phyloP scores from a whole-genome alignment of 2,888 invertebrate genomes.

The Epistrophella euchroma region DNA sequence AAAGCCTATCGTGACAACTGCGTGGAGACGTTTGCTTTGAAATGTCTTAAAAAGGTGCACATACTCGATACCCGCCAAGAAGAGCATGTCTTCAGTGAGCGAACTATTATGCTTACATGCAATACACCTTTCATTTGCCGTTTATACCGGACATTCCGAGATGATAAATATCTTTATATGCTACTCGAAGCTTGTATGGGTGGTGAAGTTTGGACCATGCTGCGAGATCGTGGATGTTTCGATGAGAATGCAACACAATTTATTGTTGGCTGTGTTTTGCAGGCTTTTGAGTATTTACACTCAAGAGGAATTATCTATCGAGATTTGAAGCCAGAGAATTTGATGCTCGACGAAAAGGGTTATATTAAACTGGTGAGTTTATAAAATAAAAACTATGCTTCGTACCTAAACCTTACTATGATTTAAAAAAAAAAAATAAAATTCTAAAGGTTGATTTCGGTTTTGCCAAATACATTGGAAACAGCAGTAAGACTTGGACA shows the following conservation, averaged over 20 bases:
- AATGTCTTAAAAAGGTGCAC: constrained; percentile 94
- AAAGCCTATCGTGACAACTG: constrained; percentile 85
- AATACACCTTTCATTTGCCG: constrained; percentile 85
- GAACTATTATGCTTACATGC: constrained; percentile 91
- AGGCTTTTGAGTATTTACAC: constrained; percentile 96
- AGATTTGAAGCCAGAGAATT: constrained; percentile 97
- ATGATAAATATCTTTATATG: constrained; percentile 96
- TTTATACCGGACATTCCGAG: constrained; percentile 94
- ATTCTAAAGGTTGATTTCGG: constrained; percentile 92
- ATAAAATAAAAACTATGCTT: no score
- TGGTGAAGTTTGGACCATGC: constrained; percentile 96
- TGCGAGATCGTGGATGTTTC: constrained; percentile 93
- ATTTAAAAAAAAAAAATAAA: neutral
- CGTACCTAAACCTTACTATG: no score
- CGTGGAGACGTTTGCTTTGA: constrained; percentile 89
- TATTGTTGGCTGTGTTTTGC: constrained; percentile 95
- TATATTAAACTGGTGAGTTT: constrained; percentile 92
- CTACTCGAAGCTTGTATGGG: constrained; percentile 97
- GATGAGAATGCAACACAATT: constrained; percentile 93
- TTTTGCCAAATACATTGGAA: constrained; percentile 93
- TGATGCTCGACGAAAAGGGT: constrained; percentile 93
- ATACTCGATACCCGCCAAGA: constrained; percentile 95
- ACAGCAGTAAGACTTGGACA: constrained; percentile 95
- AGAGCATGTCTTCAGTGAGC: constrained; percentile 94
- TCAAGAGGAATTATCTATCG: constrained; percentile 92